phyloP scores from a whole-genome alignment of 2,113 vertebrate genomes.

The Salvator merianae region DNA sequence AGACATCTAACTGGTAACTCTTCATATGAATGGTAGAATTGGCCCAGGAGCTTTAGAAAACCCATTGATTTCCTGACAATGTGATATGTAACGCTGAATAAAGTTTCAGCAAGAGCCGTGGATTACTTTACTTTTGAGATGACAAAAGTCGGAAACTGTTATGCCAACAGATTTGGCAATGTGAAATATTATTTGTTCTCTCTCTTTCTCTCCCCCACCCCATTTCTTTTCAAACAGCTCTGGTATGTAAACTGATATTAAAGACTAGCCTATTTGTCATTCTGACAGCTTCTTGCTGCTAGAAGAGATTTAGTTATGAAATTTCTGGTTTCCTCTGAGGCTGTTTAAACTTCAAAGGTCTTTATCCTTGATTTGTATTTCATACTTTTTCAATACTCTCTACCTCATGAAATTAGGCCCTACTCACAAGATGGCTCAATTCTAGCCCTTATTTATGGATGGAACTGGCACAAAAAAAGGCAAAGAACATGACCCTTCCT shows the following conservation, averaged over 20 bases:
- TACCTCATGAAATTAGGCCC: slow-evolving; percentile 14
- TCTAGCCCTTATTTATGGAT: neutral
- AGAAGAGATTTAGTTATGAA: slow-evolving; percentile 63
- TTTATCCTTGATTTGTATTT: slow-evolving; percentile 43
- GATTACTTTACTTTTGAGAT: slow-evolving; percentile 46
- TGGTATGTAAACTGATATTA: slow-evolving; percentile 60
- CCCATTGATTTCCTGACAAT: slow-evolving; percentile 25
- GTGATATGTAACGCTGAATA: neutral
- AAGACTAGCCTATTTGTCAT: slow-evolving; percentile 62
- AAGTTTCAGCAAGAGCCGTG: slow-evolving; percentile 38
- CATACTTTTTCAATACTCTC: slow-evolving; percentile 24
- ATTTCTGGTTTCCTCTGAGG: slow-evolving; percentile 50
- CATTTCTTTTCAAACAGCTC: neutral
- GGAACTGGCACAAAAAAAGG: neutral
- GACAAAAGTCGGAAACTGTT: slow-evolving; percentile 42
- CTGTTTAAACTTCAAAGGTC: slow-evolving; percentile 28
- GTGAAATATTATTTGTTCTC: slow-evolving; percentile 52
- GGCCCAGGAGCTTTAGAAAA: slow-evolving; percentile 5
- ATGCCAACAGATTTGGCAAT: slow-evolving; percentile 54
- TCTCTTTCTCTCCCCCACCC: slow-evolving; percentile 25
- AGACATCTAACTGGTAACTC: neutral
- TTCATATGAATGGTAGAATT: neutral
- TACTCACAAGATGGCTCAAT: neutral
- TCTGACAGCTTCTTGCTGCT: slow-evolving; percentile 59
- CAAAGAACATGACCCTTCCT: neutral